Evolutionary conservation across 2,113 vertebrate species (phyloP), one percentile per base, ranked within the genome.

Genomic region (Eulacestoma nigropectus): DNA sequence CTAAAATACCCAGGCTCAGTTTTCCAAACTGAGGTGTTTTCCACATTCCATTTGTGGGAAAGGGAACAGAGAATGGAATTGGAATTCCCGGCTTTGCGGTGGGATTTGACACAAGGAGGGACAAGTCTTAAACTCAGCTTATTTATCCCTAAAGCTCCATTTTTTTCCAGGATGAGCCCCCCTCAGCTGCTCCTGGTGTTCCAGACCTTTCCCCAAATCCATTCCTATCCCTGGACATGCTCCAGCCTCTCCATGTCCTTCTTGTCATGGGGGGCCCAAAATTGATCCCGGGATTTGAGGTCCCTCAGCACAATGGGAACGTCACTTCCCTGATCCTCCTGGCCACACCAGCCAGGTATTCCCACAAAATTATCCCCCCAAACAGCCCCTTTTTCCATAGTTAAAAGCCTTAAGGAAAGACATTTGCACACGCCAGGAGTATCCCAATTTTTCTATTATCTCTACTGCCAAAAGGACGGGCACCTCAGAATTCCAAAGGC

Each of bases 251-350:
- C 42, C 5, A 3, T 1, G 4, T 16, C 42, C 30, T 50, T 11
- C 35, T 18, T 7, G 32, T 18, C 83, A 27, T 1, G 41, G 56
- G 55, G 29, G 9, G 5, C 27, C 57, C 27, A 22, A 27, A 73
- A 13, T 5, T 3, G 1, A 39, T 68, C 37, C 73, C 0, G 0
- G 37, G 39, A 87, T 77, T 9, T 60, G 37, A 16, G 37, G 17
- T 32, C 16, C 35, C 44, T 67, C 13, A 2, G 52, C 16, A 26
- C 14, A 2, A 14, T 0, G 46, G 73, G 53, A 59, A 59, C 16
- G 20, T 15, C 44, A 9, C 44, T 27, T 18, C 63, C 37, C 22
- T 7, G 22, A 44, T 15, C 37, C 65, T 47, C 64, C 64, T 19
- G 30, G 63, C 32, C 63, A 46, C 16, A 14, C 44, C 1, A 19